Conservation (phyloP, 2,888 invertebrate genomes). For the Nomada lathburiana region DNA sequence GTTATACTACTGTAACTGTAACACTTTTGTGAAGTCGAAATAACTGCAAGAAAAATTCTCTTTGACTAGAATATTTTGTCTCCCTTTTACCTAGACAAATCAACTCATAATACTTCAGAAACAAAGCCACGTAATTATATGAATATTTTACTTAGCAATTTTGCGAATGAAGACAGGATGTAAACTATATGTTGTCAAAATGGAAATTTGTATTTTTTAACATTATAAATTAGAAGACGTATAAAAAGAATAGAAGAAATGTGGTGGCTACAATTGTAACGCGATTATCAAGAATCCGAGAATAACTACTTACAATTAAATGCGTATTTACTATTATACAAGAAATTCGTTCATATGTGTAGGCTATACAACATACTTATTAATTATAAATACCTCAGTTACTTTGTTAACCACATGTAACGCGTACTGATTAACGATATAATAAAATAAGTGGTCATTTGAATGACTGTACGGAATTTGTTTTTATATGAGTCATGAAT, state of each 20-base stretch:
- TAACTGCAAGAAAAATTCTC: conserved; percentile 30
- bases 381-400: conserved; percentile 21
- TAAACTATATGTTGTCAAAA: conserved; percentile 49
- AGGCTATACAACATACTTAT: conserved; percentile 28
- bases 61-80: conserved; percentile 61
- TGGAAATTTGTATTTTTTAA: conserved; percentile 47
- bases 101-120: no score
- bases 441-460: conserved; percentile 42
- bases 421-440: conserved; percentile 1
- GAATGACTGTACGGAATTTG: conserved; percentile 36
- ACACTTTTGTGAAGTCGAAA: conserved; percentile 44
- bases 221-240: conserved; percentile 37
- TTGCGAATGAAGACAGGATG: conserved; percentile 19
- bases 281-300: conserved; percentile 33
- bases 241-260: conserved; percentile 33
- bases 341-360: conserved; percentile 34
- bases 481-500: conserved; percentile 29
- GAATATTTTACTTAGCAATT: conserved; percentile 1
- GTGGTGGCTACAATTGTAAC: conserved; percentile 23
- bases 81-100: conserved; percentile 15
- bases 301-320: conserved; percentile 46
- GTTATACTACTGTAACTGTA: conserved; percentile 31
- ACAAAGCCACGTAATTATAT: neutral
- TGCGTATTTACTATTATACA: conserved; percentile 39
- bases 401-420: conserved; percentile 33